phyloP scores from a whole-genome alignment of 2,888 invertebrate species.

The Eupsilia transversa region DNA sequence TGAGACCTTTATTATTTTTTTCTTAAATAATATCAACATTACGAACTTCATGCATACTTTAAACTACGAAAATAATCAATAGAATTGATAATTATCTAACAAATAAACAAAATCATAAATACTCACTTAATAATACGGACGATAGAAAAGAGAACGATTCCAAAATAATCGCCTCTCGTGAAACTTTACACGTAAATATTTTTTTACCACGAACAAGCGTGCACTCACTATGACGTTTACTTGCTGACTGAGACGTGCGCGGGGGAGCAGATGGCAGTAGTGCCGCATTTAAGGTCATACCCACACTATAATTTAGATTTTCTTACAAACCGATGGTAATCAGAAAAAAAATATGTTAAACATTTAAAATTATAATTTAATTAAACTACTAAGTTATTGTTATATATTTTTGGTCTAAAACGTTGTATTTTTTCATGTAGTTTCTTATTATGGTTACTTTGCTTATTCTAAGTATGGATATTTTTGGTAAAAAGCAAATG shows the following conservation, averaged over 20 bases:
- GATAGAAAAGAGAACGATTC: constrained; percentile 4
- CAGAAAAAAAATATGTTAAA: not conserved
- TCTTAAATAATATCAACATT: not conserved
- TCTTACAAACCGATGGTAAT: not conserved
- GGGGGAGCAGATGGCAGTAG: too few species aligned
- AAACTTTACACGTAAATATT: too few species aligned
- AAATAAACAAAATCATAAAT: not conserved
- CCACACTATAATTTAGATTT: not conserved
- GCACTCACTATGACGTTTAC: too few species aligned
- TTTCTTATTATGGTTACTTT: too few species aligned
- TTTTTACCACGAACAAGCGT: too few species aligned
- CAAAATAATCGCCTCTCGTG: not conserved
- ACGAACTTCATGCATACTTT: not conserved
- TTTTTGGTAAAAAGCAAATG: too few species aligned
- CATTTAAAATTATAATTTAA: too few species aligned
- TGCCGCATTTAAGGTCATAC: not conserved
- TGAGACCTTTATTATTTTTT: not conserved
- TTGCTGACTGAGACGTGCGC: too few species aligned
- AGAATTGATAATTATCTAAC: not conserved
- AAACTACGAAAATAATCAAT: not conserved
- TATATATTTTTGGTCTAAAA: too few species aligned
- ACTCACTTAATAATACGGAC: not conserved
- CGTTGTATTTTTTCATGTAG: too few species aligned
- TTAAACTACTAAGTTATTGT: too few species aligned
- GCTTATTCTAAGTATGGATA: too few species aligned